These are phyloP conservation scores for Danio choprae DNA, from an alignment of 2,797 vertebrate genomes.

Conservation along the genomic window DNA sequence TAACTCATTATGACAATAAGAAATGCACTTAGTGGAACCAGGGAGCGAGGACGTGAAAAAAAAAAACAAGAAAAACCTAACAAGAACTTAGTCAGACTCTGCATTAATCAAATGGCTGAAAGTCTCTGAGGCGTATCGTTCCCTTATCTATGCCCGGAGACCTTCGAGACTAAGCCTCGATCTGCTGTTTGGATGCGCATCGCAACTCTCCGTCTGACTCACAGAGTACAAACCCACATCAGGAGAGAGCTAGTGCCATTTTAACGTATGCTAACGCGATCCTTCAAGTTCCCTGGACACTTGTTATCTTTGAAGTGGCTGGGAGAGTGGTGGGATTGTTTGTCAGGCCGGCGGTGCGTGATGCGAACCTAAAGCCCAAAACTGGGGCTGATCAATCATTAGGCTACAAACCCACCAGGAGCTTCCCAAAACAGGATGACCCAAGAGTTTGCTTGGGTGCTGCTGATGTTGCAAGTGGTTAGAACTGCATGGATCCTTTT, in stretches of 20 bases:
- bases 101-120: constrained; percentile 56
- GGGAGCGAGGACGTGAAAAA: constrained; percentile 23
- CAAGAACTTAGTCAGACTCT: constrained; percentile 37
- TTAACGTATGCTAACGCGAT: constrained; percentile 44
- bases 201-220: neutral
- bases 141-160: constrained; percentile 41
- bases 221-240: neutral
- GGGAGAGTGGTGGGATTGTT: constrained; percentile 46
- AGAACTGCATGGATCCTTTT: neutral
- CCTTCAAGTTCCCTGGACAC: constrained; percentile 57
- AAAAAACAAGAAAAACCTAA: constrained; percentile 41
- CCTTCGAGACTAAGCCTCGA: constrained; percentile 45
- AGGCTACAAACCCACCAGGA: constrained; percentile 37
- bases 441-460: constrained; percentile 17
- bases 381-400: constrained; percentile 52
- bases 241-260: constrained; percentile 45
- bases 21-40: constrained; percentile 28
- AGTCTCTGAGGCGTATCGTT: constrained; percentile 19
- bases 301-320: constrained; percentile 58
- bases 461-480: constrained; percentile 6
- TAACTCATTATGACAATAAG: constrained; percentile 62
- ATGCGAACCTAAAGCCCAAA: constrained; percentile 38
- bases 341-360: constrained; percentile 33
- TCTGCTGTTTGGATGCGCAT: constrained; percentile 48
- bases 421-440: constrained; percentile 11